Evolutionary conservation across 2,113 vertebrate species (phyloP), one percentile per base, ranked within the genome.

Genomic region (Grallaria varia): DNA sequence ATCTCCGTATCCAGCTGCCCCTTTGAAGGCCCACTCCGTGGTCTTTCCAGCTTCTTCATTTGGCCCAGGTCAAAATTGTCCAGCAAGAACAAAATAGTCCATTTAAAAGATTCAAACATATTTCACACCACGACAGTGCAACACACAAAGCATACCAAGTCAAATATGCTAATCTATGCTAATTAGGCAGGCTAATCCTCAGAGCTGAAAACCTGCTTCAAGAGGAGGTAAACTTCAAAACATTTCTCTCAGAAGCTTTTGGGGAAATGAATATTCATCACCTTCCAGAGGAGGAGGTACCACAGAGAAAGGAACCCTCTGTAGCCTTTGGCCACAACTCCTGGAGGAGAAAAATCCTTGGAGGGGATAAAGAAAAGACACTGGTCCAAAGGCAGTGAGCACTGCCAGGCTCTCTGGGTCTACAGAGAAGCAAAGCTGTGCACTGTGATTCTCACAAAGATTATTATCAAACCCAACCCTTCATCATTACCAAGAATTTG

Each of bases 191-290:
- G 50, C 88, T 91, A 77, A 84, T 63, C 84, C 78, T 88, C 45
- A 25, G 81, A 87, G 81, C 77, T 91, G 78, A 80, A 91, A 89
- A 89, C 84, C 78, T 94, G 82, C 68, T 96, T 89, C 67, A 58
- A 71, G 79, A 95, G 76, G 62, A 95, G 87, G 90, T 66, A 85
- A 93, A 88, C 84, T 96, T 85, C 93, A 93, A 66, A 95, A 66
- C 33, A 85, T 35, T 60, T 39, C 39, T 78, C 69, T 78, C 52
- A 93, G 80, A 89, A 50, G 53, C 79, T 76, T 64, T 30, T 11
- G 31, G 8, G 28, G 22, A n/a, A 63, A 96, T 89, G 71, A 60
- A 75, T 92, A 90, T 91, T 88, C 75, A 85, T 88, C 68, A 50
- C 35, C 81, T 63, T 73, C 44, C 58, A 76, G 81, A 44, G n/a